Conservation (phyloP, 2,113 vertebrate species). For the Salvator merianae region DNA sequence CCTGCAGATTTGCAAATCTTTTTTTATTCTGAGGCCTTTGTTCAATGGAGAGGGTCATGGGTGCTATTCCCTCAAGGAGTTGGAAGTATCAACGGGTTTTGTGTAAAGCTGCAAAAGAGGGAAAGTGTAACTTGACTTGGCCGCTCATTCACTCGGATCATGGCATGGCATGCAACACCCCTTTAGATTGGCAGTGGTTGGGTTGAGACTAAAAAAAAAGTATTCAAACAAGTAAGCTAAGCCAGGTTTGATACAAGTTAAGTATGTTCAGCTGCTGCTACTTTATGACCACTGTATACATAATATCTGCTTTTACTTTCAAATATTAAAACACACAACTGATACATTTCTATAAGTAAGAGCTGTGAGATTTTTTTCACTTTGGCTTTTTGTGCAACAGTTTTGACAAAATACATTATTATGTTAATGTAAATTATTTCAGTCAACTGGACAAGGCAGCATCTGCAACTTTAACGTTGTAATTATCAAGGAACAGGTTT, state of each 20-base stretch:
- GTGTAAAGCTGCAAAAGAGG: too few relatives aligned
- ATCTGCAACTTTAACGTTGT: not conserved
- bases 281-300: not conserved
- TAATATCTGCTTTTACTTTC: not conserved
- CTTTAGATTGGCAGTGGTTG: too few relatives aligned
- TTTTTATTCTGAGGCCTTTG: too few relatives aligned
- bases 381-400: not conserved
- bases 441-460: not conserved
- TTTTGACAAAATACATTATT: not conserved
- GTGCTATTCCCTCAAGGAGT: too few relatives aligned
- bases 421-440: not conserved
- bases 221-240: not conserved
- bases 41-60: too few relatives aligned
- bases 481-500: not conserved
- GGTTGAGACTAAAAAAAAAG: too few relatives aligned
- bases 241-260: constrained; percentile 21
- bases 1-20: too few relatives aligned
- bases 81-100: too few relatives aligned
- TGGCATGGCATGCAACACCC: too few relatives aligned
- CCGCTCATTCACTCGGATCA: too few relatives aligned
- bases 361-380: not conserved
- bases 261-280: constrained; percentile 8
- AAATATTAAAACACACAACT: not conserved
- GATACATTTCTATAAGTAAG: not conserved
- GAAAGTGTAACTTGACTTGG: too few relatives aligned